Evolutionary conservation across 2,797 vertebrate species (phyloP), one percentile per base, ranked within the genome.

Genomic region (Argentina silus): DNA sequence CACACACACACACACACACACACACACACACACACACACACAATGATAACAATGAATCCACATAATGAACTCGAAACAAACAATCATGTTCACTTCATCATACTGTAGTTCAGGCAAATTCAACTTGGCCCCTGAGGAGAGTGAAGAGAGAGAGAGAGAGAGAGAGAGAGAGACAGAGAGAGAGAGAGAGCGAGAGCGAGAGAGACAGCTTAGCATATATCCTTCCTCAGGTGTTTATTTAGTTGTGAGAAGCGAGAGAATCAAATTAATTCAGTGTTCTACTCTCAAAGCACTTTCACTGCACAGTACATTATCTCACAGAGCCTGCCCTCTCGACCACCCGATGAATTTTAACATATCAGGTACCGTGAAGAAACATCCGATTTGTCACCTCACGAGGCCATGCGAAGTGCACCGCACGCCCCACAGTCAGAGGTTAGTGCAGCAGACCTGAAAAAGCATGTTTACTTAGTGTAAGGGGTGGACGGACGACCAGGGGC

Each of bases 171-270:
- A 19, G 7, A 19, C 14, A 23, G 51, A 45, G 21, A 53, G 47
- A 43, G 27, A 12, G 19, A 17, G n/a, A 74, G n/a, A 47, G 44
- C 69, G 70, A 66, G 21, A 27, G 60, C 42, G 19, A 69, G 27
- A 67, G 17, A 72, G 6, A 15, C 74, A 76, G 59, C 10, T 63
- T 65, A 74, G 43, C 42, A 61, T 10, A 57, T 61, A 64, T 44
- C 77, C 36, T 66, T 11, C 83, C 79, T 78, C 56, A 63, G 83
- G 81, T 83, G 63, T 70, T 62, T 75, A 64, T 45, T 12, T 42
- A 74, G 72, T 74, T 79, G 81, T 83, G 79, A 81, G 87, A 79
- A 81, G 78, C 75, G 62, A 79, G 76, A 81, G 43, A 72, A 7
- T 17, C 8, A 17, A 1, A 17, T 17, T 36, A 36, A 36, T 36